phyloP scores from a whole-genome alignment of 2,113 vertebrate genomes.

The Zosterops lateralis region DNA sequence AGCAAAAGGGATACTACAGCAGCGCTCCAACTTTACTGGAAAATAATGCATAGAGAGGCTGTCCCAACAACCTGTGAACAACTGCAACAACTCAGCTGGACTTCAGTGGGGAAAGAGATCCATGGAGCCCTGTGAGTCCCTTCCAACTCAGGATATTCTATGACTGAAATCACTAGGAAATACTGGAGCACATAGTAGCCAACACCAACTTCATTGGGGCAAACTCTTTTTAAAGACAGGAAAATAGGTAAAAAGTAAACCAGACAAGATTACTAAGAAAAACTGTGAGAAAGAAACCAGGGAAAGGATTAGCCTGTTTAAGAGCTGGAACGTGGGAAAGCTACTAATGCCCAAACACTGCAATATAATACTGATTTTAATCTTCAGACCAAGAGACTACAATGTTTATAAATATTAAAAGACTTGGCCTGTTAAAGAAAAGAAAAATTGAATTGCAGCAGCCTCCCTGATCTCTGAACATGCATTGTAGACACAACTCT shows the following conservation, averaged over 20 bases:
- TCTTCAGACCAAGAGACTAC: neutral
- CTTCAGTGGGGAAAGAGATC: neutral
- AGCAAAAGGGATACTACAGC: neutral
- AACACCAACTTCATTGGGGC: fast-evolving
- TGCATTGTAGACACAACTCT: neutral
- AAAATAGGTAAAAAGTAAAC: neutral
- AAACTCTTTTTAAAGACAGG: neutral
- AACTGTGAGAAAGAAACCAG: neutral
- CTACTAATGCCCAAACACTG: neutral
- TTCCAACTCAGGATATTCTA: neutral
- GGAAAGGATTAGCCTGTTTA: neutral
- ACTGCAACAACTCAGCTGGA: neutral
- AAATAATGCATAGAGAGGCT: fast-evolving
- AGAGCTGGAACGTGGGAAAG: neutral
- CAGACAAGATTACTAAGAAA: neutral
- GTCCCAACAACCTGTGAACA: neutral
- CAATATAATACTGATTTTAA: neutral
- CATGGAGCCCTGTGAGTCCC: neutral
- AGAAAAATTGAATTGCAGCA: neutral
- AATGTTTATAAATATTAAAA: neutral
- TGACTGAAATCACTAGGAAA: fast-evolving
- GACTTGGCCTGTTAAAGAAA: neutral
- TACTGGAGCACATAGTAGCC: neutral
- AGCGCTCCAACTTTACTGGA: neutral
- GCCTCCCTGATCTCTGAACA: neutral